These are phyloP conservation scores for Phoxinus dragarum DNA, from an alignment of 2,797 vertebrate species.

Conservation along the genomic window DNA sequence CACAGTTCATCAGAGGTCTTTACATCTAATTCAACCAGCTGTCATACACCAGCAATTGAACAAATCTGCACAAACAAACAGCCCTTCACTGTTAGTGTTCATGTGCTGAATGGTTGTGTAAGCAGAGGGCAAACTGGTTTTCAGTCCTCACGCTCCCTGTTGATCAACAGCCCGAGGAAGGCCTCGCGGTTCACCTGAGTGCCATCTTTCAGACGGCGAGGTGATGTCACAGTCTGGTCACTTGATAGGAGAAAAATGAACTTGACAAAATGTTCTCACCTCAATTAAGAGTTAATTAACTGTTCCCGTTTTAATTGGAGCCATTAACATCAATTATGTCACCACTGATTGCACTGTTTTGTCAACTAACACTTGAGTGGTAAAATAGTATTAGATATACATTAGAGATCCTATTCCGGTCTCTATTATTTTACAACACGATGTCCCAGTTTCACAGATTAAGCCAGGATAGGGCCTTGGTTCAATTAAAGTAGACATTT, in stretches of 20 bases:
- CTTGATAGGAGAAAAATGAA: constrained; percentile 37
- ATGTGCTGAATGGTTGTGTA: constrained; percentile 68
- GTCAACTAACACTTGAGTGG: constrained; percentile 51
- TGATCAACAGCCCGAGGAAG: constrained; percentile 27
- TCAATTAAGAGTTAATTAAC: constrained; percentile 31
- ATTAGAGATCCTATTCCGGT: not conserved
- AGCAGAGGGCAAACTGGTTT: constrained; percentile 65
- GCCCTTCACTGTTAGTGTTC: constrained; percentile 66
- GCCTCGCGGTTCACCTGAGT: not conserved
- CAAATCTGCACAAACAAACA: constrained; percentile 64
- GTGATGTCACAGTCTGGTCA: constrained; percentile 39
- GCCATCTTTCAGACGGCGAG: constrained; percentile 26
- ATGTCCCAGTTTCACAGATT: too few relatives aligned
- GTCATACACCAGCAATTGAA: constrained; percentile 57
- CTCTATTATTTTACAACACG: not conserved
- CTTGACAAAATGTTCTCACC: constrained; percentile 49
- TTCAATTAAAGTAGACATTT: too few relatives aligned
- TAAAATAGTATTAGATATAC: not conserved
- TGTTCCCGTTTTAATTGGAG: constrained; percentile 48
- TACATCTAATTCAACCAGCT: constrained; percentile 1
- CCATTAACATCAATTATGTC: constrained; percentile 54
- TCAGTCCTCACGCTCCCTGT: not conserved
- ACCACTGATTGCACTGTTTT: constrained; percentile 42
- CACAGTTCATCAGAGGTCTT: constrained; percentile 1
- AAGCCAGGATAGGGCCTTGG: too few relatives aligned